These are phyloP conservation scores for Drymonia ruficornis DNA, from an alignment of 2,888 invertebrate species.

Conservation along the genomic window DNA sequence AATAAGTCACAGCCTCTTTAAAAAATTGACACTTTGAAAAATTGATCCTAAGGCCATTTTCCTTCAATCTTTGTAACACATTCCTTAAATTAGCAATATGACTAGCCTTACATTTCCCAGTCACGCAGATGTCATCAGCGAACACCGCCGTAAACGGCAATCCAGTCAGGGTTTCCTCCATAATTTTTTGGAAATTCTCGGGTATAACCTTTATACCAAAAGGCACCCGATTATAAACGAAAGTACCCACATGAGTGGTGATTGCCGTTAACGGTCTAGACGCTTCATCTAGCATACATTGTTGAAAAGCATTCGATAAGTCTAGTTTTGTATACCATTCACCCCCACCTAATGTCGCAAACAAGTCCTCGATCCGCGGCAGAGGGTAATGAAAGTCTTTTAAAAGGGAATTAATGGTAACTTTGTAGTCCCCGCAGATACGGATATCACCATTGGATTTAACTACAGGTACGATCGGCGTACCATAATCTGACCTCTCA, in stretches of 20 bases:
- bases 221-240: constrained; percentile 11
- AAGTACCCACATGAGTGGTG: constrained; percentile 18
- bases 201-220: constrained; percentile 18
- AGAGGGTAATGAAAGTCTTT: constrained; percentile 10
- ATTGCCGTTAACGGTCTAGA: constrained; percentile 16
- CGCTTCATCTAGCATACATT: constrained; percentile 2
- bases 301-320: constrained; percentile 10
- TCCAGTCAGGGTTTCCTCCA: constrained; percentile 33
- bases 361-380: constrained; percentile 10
- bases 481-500: constrained; percentile 38
- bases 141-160: constrained; percentile 28
- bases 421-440: constrained; percentile 12
- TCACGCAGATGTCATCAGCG: constrained; percentile 32
- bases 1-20: constrained; percentile 26
- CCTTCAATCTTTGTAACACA: constrained; percentile 23
- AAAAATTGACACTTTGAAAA: constrained; percentile 26
- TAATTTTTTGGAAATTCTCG: constrained; percentile 41
- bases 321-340: constrained; percentile 12
- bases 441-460: constrained; percentile 8
- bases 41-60: constrained; percentile 19
- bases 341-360: constrained; percentile 8
- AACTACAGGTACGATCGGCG: constrained; percentile 17
- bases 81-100: constrained; percentile 25
- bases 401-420: constrained; percentile 11
- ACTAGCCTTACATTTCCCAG: constrained; percentile 6